These are phyloP conservation scores for Hexactinellida sp. DNA, from an alignment of 37 sponge, comb jelly and placozoan species.

Conservation along the genomic window DNA sequence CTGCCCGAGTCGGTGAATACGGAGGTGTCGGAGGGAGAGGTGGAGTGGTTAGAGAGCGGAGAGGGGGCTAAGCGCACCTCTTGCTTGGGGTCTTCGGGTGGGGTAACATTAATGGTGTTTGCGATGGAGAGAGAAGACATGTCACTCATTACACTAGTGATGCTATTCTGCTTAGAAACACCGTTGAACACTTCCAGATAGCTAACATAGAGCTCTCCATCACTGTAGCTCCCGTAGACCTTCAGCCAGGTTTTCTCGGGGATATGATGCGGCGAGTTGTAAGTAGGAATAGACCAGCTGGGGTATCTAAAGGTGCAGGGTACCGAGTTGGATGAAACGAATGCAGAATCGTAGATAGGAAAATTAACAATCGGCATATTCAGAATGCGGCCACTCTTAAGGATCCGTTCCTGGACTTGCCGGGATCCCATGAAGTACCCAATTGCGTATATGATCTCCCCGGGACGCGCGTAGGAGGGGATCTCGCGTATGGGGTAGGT, in stretches of 20 bases:
- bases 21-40: not conserved
- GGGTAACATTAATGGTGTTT: no score
- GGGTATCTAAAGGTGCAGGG: not conserved
- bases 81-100: not conserved
- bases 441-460: not conserved
- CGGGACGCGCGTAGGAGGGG: not conserved
- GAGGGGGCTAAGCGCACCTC: no score
- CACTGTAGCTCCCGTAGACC: not conserved
- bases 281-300: not conserved
- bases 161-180: not conserved
- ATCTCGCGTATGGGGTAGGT: not conserved
- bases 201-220: not conserved
- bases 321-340: not conserved
- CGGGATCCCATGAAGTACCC: not conserved
- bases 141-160: not conserved
- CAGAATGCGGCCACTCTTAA: not conserved
- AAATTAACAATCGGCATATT: not conserved
- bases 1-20: not conserved
- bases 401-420: not conserved
- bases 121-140: not conserved
- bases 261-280: not conserved
- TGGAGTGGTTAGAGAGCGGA: no score
- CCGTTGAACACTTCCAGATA: not conserved
- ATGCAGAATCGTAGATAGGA: not conserved
- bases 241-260: not conserved